Base-by-base conservation (phyloP, 1,140 invertebrate genomes). In the Euura saliciscinereae region DNA sequence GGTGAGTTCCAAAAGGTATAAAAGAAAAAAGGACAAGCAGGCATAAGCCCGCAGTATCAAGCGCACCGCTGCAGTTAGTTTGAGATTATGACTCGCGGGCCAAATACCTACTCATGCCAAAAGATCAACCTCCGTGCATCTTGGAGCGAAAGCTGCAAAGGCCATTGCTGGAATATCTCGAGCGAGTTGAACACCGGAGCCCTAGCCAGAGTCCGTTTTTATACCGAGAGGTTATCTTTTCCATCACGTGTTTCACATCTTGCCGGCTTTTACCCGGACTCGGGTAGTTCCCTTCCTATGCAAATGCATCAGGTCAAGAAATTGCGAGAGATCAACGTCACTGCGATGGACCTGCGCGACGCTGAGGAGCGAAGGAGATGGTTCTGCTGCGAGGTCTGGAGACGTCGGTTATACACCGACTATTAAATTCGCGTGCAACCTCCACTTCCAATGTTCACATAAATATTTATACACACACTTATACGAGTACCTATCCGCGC, bases 241-340 rank as follows among this genome's bases (percentile, higher is more conserved):
- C 51, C 51, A 59, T 59, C 51, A n/a, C 51, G 51, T 59, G 51
- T 59, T 59, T 59, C 51, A 59, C 51, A n/a, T 59, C 51, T 59
- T 59, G 51, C 8, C 51, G 51, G 51, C 51, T 59, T 59, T 59
- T 59, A 59, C 51, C 51, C 8, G 8, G 13, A 59, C 51, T 8
- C 51, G 13, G 51, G 13, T n/a, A 11, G 51, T 59, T 59, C 13
- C 51, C 13, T 59, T 59, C 51, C 51, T 59, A 59, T 59, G 51
- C 51, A 59, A 59, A 59, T 59, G 51, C 51, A 59, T 59, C 51
- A 59, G 51, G 51, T 59, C 51, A 59, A 59, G 51, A 59, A 59
- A 59, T 59, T 59, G 51, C 51, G 51, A 59, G 51, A 59, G 51
- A 59, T 59, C 13, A 11, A 59, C 51, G 51, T 59, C 51, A 59